Conservation (phyloP, 2,888 invertebrate genomes). For the Scelioninae gen. 1 region DNA sequence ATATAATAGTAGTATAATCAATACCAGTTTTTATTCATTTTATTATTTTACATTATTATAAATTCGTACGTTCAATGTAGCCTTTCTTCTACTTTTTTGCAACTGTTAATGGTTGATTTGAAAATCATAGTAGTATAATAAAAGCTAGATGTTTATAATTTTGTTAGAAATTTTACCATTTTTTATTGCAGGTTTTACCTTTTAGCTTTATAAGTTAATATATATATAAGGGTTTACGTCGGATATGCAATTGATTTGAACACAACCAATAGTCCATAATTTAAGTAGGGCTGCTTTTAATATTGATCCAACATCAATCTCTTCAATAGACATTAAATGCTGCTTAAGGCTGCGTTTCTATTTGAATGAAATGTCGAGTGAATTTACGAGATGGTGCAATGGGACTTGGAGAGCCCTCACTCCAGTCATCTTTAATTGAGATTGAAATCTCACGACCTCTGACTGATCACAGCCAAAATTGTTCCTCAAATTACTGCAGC, state of each 20-base stretch:
- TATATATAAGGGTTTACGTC: background rate
- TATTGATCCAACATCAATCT: conserved; percentile 49
- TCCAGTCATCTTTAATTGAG: conserved; percentile 20
- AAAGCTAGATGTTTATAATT: too few relatives aligned
- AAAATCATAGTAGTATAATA: too few relatives aligned
- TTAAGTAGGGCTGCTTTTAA: conserved; percentile 19
- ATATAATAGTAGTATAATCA: background rate
- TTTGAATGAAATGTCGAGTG: conserved; percentile 49
- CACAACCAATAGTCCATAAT: conserved; percentile 9
- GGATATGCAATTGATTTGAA: background rate
- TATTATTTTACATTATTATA: too few relatives aligned
- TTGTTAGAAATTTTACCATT: background rate
- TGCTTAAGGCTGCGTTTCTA: conserved; percentile 22
- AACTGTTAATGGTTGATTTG: too few relatives aligned
- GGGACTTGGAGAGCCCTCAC: conserved; percentile 24
- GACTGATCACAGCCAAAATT: background rate
- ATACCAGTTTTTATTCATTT: too few relatives aligned
- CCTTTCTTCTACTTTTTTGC: too few relatives aligned
- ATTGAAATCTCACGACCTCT: background rate
- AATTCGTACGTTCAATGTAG: too few relatives aligned
- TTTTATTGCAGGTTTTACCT: background rate
- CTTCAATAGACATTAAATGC: conserved; percentile 43
- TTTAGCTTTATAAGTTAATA: background rate
- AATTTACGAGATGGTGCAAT: conserved; percentile 64
- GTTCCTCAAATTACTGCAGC: too few relatives aligned